phyloP scores from a whole-genome alignment of 2,888 invertebrate species.

The Diarsia dahlii region DNA sequence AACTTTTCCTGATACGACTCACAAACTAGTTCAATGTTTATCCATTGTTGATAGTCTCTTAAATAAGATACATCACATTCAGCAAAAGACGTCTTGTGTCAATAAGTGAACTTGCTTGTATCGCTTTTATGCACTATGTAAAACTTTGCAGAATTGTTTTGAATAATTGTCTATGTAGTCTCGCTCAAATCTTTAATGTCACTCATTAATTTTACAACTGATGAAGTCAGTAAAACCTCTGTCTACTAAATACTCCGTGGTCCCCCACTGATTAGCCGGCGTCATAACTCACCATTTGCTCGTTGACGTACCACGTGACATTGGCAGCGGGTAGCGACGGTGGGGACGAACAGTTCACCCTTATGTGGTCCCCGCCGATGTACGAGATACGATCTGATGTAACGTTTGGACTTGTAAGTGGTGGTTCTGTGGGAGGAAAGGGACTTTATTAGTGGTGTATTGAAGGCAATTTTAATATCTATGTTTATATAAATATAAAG shows the following conservation, averaged over 20 bases:
- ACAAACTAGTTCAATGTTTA: not conserved
- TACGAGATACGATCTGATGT: slow-evolving; percentile 90
- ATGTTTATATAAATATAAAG: no score
- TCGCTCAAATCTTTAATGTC: not conserved
- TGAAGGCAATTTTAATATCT: not conserved
- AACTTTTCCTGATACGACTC: not conserved
- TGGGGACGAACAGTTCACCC: slow-evolving; percentile 91
- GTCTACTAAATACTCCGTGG: slow-evolving; percentile 7
- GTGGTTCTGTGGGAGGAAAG: slow-evolving; percentile 85
- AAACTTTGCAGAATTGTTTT: not conserved
- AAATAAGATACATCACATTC: not conserved
- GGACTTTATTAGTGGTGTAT: not conserved
- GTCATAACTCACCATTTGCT: slow-evolving; percentile 79
- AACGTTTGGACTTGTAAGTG: slow-evolving; percentile 90
- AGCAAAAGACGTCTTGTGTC: not conserved
- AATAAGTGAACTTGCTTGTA: no score
- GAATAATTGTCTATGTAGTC: not conserved
- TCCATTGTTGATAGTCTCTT: not conserved
- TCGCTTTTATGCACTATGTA: not conserved
- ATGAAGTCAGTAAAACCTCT: not conserved
- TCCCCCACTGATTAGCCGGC: not conserved
- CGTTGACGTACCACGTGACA: slow-evolving; percentile 92
- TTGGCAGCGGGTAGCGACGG: slow-evolving; percentile 92
- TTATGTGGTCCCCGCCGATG: slow-evolving; percentile 91
- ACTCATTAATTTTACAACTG: not conserved